Evolutionary conservation across 1,140 invertebrate species (phyloP), one percentile per base, ranked within the genome.

Genomic region (Drosophila teissieri): DNA sequence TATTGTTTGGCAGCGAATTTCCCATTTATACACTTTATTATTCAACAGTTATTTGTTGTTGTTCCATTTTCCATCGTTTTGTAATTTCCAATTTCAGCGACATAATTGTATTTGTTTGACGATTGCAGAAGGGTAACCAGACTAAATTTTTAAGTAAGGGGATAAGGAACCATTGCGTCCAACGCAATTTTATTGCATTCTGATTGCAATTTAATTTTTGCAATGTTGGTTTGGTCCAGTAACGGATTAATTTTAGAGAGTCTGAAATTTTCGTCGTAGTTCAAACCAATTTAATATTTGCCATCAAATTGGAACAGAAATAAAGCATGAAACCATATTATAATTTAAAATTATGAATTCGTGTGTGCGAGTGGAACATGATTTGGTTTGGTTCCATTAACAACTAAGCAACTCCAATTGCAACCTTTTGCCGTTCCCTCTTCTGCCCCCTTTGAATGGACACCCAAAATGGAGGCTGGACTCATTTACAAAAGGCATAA

Each of bases 21-120:
- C 57, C 46, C 64, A 73, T 82, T 58, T 55, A 34, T 57, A 63
- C 78, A 75, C 69, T 86, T 72, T 81, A 78, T 80, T 79, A 84
- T 83, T 77, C 62, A 56, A 44, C 63, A 34, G n/a, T 54, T 52
- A 49, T 52, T 34, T 55, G 40, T 60, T 24, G 37, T 44, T 37
- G 37, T 54, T 62, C 11, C 54, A 31, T 65, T 74, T 40, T 45
- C 22, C 17, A 34, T 17, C 53, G 46, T 62, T 57, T 46, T 45
- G 19, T 17, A 57, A 24, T 57, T 70, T 49, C 15, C 57, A 19
- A 63, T 74, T 74, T 72, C 48, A 56, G 39, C 4, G 8, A 17
- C 12, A 24, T 73, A 17, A 46, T 39, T 46, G 34, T 48, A 51
- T 60, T 45, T 73, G 46, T 19, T 53, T 44, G 19, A 17, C 27